Evolutionary conservation across 1,140 invertebrate species (phyloP).

Genomic region (Drosophila sucinea): DNA sequence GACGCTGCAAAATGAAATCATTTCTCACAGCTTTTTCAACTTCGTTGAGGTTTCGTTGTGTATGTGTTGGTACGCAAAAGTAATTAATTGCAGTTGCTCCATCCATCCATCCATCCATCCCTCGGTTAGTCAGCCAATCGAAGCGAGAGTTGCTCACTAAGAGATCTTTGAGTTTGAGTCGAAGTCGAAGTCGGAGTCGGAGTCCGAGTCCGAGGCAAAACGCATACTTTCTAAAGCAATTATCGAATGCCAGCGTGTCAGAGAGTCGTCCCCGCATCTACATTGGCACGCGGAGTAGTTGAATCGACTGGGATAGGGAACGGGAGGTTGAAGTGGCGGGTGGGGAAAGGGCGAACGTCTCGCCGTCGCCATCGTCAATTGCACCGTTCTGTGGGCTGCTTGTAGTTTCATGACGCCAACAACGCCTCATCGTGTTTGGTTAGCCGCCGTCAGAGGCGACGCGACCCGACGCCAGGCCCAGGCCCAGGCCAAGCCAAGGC

Average conservation of each 20-base stretch:
- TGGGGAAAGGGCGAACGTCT: slow-evolving; percentile 23
- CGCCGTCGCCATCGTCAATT: slow-evolving; percentile 60
- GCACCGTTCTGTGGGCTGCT: slow-evolving; percentile 53
- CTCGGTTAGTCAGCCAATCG: slow-evolving; percentile 52
- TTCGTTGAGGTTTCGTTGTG: not conserved
- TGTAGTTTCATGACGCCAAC: slow-evolving; percentile 76
- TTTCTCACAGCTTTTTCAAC: slow-evolving; percentile 68
- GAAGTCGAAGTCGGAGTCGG: not conserved
- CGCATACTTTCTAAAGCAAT: slow-evolving; percentile 81
- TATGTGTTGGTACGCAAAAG: slow-evolving; percentile 32
- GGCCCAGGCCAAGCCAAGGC: slow-evolving; percentile 17
- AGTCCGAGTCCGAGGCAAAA: slow-evolving; percentile 19
- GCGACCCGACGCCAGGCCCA: slow-evolving; percentile 29
- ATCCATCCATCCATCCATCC: slow-evolving; percentile 7
- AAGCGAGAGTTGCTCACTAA: slow-evolving; percentile 23
- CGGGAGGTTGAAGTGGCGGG: not conserved
- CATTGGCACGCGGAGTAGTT: too few species aligned
- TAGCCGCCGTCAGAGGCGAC: slow-evolving; percentile 78
- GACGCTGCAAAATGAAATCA: slow-evolving; percentile 77
- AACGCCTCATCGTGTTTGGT: slow-evolving; percentile 81
- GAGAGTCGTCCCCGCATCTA: slow-evolving; percentile 10
- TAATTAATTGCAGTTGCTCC: slow-evolving; percentile 68
- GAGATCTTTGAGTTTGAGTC: not conserved
- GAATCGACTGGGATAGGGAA: too few species aligned
- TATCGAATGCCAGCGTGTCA: slow-evolving; percentile 78